Evolutionary conservation across 2,888 invertebrate genomes (phyloP), one percentile per base, ranked within the genome.

Genomic region (Athalia rosae): DNA sequence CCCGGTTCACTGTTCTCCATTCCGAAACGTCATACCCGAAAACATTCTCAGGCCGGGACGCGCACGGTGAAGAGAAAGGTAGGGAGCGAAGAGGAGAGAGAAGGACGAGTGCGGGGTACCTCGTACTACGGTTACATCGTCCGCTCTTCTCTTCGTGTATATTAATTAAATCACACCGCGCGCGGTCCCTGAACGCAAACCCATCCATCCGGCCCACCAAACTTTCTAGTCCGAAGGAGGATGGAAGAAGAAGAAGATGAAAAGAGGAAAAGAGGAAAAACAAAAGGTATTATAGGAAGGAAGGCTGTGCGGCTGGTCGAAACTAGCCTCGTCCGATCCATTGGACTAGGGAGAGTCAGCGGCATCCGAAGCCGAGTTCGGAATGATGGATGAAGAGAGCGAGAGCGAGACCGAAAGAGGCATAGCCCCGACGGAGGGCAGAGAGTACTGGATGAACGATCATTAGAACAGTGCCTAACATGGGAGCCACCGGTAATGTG

Each of bases 351-450:
- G 28, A 28, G 62, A 48, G 61, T 48, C 41, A 47, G 66, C 48
- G 11, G 47, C 13, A 48, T 61, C 61, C n/a, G 48, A 74, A 73
- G 59, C 73, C 56, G 47, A 15, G 50, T 77, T 80, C 79, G 77
- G 82, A 83, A 84, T 85, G 85, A 85, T 84, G 83, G 82, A 85
- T 85, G 82, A 79, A 76, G 79, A 78, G 82, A 82, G 62, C 41
- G 67, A 78, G 67, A 79, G 64, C 61, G 45, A 58, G 76, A 62
- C 28, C 62, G 41, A 56, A 47, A 50, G 66, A 47, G 45, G 45
- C 56, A 71, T 13, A 50, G 45, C 76, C 8, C 48, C 13, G 64
- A 66, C 15, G 47, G 56, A 47, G 56, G 50, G 53, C 62, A 53
- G 15, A 74, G 76, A 62, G 74, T 74, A 74, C 74, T 76, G 78